phyloP scores from a whole-genome alignment of 1,140 invertebrate species.

The Piezodorus guildinii region DNA sequence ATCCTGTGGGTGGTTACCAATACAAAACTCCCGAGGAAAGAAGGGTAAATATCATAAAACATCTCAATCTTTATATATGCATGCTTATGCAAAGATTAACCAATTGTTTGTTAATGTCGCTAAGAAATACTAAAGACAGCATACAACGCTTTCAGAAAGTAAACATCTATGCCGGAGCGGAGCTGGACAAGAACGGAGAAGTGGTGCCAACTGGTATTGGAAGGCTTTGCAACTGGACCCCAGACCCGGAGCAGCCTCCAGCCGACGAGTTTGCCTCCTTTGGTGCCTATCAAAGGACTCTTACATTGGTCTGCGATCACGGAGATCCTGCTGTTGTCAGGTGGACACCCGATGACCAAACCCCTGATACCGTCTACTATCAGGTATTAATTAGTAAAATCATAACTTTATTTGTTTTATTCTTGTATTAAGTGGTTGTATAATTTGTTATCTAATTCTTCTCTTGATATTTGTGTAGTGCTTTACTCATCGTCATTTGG shows the following conservation, averaged over 20 bases:
- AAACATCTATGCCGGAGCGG: constrained; percentile 68
- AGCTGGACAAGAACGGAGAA: constrained; percentile 49
- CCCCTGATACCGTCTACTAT: constrained; percentile 85
- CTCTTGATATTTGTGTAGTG: constrained; percentile 45
- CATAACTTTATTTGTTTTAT: background rate
- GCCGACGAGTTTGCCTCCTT: constrained; percentile 75
- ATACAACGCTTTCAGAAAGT: constrained; percentile 45
- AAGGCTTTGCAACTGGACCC: constrained; percentile 74
- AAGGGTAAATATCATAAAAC: constrained; percentile 41
- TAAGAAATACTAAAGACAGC: background rate
- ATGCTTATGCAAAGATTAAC: background rate
- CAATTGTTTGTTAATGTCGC: background rate
- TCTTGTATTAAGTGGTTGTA: background rate
- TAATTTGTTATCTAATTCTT: constrained; percentile 11
- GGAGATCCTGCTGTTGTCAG: constrained; percentile 73
- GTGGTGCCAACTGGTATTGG: constrained; percentile 60
- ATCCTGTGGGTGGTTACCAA: constrained; percentile 77
- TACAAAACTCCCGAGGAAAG: constrained; percentile 74
- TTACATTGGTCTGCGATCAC: constrained; percentile 67
- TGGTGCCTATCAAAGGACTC: constrained; percentile 73
- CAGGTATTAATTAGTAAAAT: constrained; percentile 45
- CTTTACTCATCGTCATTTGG: constrained; percentile 81
- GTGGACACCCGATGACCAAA: constrained; percentile 77
- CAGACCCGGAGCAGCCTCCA: constrained; percentile 51
- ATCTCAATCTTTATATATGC: background rate